Evolutionary conservation across 2,888 invertebrate genomes (phyloP), one percentile per base, ranked within the genome.

Genomic region (Cheilosia urbana): DNA sequence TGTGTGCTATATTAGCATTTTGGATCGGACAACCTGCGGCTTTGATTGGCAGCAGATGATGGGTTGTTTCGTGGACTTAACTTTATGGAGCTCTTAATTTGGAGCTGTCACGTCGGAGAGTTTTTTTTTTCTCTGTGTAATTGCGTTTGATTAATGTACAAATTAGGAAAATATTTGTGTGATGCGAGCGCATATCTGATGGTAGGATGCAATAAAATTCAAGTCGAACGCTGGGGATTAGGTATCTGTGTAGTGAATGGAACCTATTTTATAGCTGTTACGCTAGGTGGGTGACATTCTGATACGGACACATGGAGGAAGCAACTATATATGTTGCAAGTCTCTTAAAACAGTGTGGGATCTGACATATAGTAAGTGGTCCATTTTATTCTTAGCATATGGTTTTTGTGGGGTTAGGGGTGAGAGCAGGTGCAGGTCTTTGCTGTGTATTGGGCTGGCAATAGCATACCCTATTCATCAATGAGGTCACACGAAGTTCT

Each of bases 81-180:
- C 73, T 83, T 83, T 83, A 80, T 79, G 57, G 58, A 84, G 79
- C 60, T 84, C 80, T 83, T 79, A 83, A 83, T 83, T 83, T 83
- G 72, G 72, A 73, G 63, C 63, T 75, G 73, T 69, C 68, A 66
- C 58, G 75, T 4, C 71, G 82, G 45, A 49, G 58, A 53, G 73
- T 42, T 72, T 65, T 68, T 73, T 55, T 42, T 66, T 65, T 68
- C 62, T 55, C 58, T 84, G 73, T 79, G 80, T 84, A 84, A 84
- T 84, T 84, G 80, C 65, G 34, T 79, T 80, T 84, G 84, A 84
- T 84, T 84, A 76, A 80, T 84, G 84, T 71, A 68, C 49, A 79
- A 79, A 75, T 79, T 71, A 80, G 69, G 62, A 73, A 79, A 63
- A 79, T 73, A 49, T 58, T 45, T 71, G 37, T 63, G 47, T 78